These are phyloP conservation scores for Prunella strophiata DNA, from an alignment of 2,797 vertebrate genomes.

Conservation along the genomic window DNA sequence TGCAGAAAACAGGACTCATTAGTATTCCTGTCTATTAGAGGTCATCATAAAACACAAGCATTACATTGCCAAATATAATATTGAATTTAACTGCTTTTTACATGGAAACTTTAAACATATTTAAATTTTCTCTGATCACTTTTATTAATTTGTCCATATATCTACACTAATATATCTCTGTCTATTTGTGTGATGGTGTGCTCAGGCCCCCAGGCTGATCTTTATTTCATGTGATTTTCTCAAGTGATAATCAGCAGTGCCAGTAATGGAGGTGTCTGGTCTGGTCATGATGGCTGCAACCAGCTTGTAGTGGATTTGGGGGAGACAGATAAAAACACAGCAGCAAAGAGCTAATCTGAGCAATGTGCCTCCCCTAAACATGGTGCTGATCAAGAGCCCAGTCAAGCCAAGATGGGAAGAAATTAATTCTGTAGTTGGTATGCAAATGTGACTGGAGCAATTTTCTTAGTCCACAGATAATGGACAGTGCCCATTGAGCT, in stretches of 20 bases:
- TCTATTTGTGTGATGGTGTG: not conserved
- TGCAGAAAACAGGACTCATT: not conserved
- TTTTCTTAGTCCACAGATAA: not conserved
- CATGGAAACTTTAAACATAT: not conserved
- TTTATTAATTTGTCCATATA: not conserved
- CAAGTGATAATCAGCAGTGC: too few species aligned
- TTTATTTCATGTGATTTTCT: not conserved
- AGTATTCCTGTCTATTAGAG: not conserved
- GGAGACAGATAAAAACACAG: not conserved
- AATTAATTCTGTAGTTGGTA: not conserved
- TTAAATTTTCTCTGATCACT: not conserved
- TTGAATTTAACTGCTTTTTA: not conserved
- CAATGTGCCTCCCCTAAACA: not conserved
- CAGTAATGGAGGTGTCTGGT: not conserved
- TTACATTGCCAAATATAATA: not conserved
- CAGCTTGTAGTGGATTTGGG: fast-evolving
- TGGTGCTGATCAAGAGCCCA: not conserved
- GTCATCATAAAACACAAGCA: not conserved
- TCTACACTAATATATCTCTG: not conserved
- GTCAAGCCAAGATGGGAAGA: not conserved
- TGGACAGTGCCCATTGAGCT: not conserved
- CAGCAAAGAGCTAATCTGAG: not conserved
- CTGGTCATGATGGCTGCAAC: not conserved
- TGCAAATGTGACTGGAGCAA: not conserved
- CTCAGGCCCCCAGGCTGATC: not conserved